These are phyloP conservation scores for Leptopilina myrica DNA, from an alignment of 2,888 invertebrate species.

Conservation along the genomic window DNA sequence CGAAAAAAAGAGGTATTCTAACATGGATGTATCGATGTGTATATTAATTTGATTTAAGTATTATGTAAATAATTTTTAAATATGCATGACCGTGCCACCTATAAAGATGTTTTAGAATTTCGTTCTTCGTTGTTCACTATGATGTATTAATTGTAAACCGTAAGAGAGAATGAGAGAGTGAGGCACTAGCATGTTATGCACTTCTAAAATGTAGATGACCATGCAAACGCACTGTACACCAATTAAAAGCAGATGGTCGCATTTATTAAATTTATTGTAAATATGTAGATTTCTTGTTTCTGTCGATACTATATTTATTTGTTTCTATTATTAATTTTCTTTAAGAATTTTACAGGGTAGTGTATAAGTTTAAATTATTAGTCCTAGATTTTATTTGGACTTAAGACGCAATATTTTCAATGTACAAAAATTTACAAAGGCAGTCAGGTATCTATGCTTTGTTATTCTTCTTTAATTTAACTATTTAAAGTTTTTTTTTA, in stretches of 20 bases:
- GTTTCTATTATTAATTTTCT: neutral
- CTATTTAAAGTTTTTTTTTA: neutral
- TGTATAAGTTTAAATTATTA: neutral
- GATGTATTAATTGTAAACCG: neutral
- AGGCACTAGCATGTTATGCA: conserved; percentile 34
- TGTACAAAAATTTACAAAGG: neutral
- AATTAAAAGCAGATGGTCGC: conserved; percentile 14
- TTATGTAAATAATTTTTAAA: too few species aligned
- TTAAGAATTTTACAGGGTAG: neutral
- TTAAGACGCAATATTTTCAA: conserved; percentile 24
- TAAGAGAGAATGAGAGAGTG: conserved; percentile 10
- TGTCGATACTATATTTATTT: neutral
- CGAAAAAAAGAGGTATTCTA: too few species aligned
- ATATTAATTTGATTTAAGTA: too few species aligned
- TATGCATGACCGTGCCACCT: conserved; percentile 57
- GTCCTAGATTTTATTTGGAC: neutral
- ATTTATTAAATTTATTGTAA: conserved; percentile 12
- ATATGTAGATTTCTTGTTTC: conserved; percentile 19
- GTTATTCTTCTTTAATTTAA: neutral
- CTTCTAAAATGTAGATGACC: conserved; percentile 34
- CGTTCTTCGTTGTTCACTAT: conserved; percentile 12
- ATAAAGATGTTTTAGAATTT: conserved; percentile 26
- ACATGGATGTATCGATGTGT: too few species aligned
- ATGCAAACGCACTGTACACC: conserved; percentile 32
- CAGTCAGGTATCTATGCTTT: too few species aligned